These are phyloP conservation scores for Xerus inauris DNA, from an alignment of 2,113 vertebrate genomes.

Conservation along the genomic window DNA sequence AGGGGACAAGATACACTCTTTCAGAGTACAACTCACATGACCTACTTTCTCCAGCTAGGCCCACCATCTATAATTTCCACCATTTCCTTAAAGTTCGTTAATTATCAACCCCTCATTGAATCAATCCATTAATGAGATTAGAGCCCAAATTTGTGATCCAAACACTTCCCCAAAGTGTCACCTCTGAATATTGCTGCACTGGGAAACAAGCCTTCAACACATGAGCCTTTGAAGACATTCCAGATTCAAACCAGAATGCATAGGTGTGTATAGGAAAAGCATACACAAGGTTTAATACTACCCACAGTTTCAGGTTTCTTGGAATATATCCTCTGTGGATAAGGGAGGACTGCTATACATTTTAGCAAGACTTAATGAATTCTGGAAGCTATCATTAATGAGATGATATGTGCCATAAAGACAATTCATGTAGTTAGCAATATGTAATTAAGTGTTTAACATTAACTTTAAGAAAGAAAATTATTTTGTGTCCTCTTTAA, in stretches of 20 bases:
- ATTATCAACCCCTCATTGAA: not conserved
- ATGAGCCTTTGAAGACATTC: not conserved
- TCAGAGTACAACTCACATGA: not conserved
- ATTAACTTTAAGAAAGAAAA: not conserved
- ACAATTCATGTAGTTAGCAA: not conserved
- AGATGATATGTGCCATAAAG: too few species aligned
- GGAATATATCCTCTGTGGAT: not conserved
- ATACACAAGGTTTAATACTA: not conserved
- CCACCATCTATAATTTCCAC: not conserved
- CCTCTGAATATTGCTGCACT: not conserved
- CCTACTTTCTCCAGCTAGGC: not conserved
- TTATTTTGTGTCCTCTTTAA: not conserved
- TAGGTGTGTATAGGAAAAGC: not conserved
- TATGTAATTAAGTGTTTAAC: not conserved
- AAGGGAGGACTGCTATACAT: not conserved
- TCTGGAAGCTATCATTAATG: not conserved
- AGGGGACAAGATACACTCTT: not conserved
- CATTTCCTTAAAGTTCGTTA: not conserved
- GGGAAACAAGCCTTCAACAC: not conserved
- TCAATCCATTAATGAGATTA: not conserved
- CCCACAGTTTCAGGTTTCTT: not conserved
- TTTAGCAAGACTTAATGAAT: not conserved
- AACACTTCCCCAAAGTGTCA: not conserved
- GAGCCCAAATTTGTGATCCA: not conserved
- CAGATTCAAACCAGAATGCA: not conserved